Evolutionary conservation across 2,113 vertebrate genomes (phyloP).

Genomic region (Cynocephalus volans): DNA sequence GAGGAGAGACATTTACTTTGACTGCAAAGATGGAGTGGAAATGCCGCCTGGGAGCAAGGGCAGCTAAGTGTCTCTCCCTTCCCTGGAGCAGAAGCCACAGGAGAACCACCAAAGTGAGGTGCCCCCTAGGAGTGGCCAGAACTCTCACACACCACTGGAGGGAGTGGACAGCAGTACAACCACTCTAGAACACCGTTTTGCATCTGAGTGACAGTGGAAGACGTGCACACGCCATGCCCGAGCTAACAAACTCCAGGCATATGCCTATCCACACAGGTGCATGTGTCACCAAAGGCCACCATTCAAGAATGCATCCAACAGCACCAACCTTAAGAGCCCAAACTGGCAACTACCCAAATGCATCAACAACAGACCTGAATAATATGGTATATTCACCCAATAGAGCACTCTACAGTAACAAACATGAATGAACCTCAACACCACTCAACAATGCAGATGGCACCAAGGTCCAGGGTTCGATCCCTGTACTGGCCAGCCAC

Average conservation of each 20-base stretch:
- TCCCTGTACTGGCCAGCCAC: too few species aligned
- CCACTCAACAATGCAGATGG: neutral
- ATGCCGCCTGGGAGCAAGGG: neutral
- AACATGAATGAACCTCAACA: neutral
- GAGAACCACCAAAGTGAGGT: accelerated
- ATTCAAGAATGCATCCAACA: accelerated
- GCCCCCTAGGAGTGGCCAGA: accelerated
- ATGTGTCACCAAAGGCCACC: neutral
- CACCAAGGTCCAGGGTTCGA: too few species aligned
- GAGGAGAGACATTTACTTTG: neutral
- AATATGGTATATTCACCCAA: too few species aligned
- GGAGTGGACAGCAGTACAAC: accelerated
- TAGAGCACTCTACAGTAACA: neutral
- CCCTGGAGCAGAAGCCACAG: neutral
- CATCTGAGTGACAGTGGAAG: neutral
- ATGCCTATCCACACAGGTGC: neutral
- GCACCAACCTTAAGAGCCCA: neutral
- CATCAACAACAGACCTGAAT: neutral
- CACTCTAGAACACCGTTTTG: neutral
- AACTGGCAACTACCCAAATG: neutral
- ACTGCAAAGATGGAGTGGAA: neutral
- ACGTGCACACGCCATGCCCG: accelerated
- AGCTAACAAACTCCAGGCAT: neutral
- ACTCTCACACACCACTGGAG: accelerated
- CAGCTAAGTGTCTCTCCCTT: neutral